Percentiles rank a stretch among this genome's conserved stretches.
These are phyloP conservation scores for Zaprionus davidi DNA, from an alignment of 1,140 invertebrate genomes.

Conservation along the genomic window DNA sequence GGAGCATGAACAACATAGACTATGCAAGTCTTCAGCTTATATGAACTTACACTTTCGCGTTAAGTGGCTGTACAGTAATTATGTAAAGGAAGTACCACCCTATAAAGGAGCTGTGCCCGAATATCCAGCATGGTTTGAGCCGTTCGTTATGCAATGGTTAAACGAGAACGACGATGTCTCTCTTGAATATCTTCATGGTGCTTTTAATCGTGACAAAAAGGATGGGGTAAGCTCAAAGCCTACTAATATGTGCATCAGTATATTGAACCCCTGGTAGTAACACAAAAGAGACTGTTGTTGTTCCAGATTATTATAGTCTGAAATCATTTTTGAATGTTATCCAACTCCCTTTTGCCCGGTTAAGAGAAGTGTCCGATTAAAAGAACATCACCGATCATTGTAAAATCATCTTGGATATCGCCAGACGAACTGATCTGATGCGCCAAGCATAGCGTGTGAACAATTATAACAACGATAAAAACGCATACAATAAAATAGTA, in stretches of 20 bases:
- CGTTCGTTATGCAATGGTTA: slow-evolving; percentile 99
- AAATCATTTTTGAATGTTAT: no score
- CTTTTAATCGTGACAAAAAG: slow-evolving; percentile 99
- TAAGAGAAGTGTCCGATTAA: no score
- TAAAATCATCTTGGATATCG: no score
- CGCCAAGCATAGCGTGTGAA: no score
- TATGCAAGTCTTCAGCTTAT: slow-evolving; percentile 99
- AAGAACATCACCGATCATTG: no score
- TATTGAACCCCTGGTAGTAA: not conserved
- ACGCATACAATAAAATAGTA: no score
- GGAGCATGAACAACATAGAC: slow-evolving; percentile 97
- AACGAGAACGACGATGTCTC: slow-evolving; percentile 99
- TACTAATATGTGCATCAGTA: no score
- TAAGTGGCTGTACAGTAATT: slow-evolving; percentile 99
- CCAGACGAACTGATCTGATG: no score
- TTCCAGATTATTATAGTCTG: no score
- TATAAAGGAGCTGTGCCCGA: slow-evolving; percentile 97
- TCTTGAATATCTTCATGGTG: slow-evolving; percentile 98
- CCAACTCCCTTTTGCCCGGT: no score
- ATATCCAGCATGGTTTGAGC: slow-evolving; percentile 99
- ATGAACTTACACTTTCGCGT: slow-evolving; percentile 99
- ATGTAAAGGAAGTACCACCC: slow-evolving; percentile 98
- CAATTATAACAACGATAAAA: no score
- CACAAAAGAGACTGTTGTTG: not conserved
- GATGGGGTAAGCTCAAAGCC: slow-evolving; percentile 92